These are phyloP conservation scores for Vanessa cardui DNA, from an alignment of 2,888 invertebrate species.

Conservation along the genomic window DNA sequence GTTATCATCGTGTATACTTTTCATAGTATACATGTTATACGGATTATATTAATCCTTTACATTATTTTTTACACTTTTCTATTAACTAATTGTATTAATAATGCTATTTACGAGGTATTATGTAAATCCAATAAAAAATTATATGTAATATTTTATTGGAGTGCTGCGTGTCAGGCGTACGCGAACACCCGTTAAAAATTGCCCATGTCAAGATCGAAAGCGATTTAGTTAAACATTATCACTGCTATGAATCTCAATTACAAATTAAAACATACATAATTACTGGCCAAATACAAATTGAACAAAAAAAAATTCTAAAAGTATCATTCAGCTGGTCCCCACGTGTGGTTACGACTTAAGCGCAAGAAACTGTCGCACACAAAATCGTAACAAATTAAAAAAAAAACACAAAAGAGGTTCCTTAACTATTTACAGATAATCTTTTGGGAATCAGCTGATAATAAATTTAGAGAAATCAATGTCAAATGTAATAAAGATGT, in stretches of 20 bases:
- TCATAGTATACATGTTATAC: no score
- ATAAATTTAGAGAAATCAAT: conserved; percentile 4
- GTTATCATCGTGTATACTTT: no score
- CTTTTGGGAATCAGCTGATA: conserved; percentile 1
- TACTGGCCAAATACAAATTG: background rate
- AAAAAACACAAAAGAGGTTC: conserved; percentile 31
- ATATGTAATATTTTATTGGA: conserved; percentile 8
- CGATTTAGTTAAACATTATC: conserved; percentile 2
- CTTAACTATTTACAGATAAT: conserved; percentile 39
- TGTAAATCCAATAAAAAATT: conserved; percentile 9
- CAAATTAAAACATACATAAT: background rate
- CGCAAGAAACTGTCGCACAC: conserved; percentile 5
- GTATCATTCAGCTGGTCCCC: background rate
- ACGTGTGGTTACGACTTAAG: conserved; percentile 1
- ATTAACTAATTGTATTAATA: no score
- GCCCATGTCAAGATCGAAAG: background rate
- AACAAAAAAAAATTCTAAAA: background rate
- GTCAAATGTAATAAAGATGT: background rate
- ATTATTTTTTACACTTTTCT: no score
- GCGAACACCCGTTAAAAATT: conserved; percentile 10
- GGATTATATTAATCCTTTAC: no score
- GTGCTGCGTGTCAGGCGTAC: background rate
- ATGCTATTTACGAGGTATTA: background rate
- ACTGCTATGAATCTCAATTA: conserved; percentile 7
- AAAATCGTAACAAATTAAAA: conserved; percentile 32